These are phyloP conservation scores for Xestia rhomboidea DNA, from an alignment of 2,888 invertebrate species.

Conservation along the genomic window DNA sequence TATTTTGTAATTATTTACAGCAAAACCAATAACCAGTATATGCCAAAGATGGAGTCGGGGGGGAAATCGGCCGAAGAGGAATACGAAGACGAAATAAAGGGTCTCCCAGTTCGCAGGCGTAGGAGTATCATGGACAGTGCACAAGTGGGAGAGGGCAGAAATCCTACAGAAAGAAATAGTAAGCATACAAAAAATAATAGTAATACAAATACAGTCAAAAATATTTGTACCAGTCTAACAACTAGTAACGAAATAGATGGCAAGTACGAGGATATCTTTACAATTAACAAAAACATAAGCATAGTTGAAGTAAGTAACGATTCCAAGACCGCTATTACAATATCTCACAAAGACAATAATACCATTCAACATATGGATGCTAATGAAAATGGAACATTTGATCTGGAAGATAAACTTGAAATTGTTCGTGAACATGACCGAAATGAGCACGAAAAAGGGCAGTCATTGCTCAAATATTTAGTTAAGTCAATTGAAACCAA, in stretches of 20 bases:
- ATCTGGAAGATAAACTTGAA: neutral
- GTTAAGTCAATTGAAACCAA: conserved; percentile 9
- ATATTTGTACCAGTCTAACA: neutral
- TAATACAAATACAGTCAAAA: conserved; percentile 1
- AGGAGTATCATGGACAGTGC: conserved; percentile 62
- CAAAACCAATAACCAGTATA: conserved; percentile 18
- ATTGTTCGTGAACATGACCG: neutral
- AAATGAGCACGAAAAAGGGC: neutral
- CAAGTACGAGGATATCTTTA: neutral
- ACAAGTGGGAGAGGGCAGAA: neutral
- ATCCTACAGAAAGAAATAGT: neutral
- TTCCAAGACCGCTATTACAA: conserved; percentile 1
- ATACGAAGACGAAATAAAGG: conserved; percentile 82
- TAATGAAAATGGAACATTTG: neutral
- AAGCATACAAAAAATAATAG: neutral
- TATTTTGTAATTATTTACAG: conserved; percentile 25
- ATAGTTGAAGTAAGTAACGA: neutral
- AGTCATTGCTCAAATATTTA: conserved; percentile 27
- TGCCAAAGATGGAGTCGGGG: neutral
- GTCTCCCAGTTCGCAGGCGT: conserved; percentile 78
- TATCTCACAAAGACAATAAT: neutral
- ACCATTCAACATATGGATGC: neutral
- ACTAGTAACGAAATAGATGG: neutral
- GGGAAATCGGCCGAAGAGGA: conserved; percentile 72
- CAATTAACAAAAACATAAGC: neutral